These are phyloP conservation scores for Delia radicum DNA, from an alignment of 1,140 invertebrate species.

Conservation along the genomic window DNA sequence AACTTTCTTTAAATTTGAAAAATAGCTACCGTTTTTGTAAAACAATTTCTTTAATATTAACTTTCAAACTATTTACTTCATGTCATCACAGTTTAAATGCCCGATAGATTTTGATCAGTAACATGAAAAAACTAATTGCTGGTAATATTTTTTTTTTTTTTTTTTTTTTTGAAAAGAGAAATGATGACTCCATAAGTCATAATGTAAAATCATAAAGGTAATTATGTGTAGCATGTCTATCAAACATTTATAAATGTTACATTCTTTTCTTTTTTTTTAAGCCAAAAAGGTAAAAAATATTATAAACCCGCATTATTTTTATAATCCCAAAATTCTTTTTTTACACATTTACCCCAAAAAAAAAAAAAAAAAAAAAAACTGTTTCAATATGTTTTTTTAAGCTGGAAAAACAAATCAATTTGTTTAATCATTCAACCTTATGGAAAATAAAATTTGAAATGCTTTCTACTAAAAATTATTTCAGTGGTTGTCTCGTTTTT, in stretches of 20 bases:
- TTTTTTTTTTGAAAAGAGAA: neutral
- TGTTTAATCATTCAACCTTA: neutral
- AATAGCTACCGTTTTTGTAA: no score
- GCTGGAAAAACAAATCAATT: constrained; percentile 21
- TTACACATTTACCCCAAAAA: neutral
- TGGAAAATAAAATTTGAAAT: neutral
- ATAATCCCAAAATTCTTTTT: neutral
- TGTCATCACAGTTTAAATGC: neutral
- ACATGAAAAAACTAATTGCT: neutral
- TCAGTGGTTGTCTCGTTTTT: neutral
- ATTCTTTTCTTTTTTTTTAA: no score
- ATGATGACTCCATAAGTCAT: constrained; percentile 11
- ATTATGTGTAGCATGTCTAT: neutral
- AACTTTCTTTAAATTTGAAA: no score
- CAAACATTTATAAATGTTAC: neutral
- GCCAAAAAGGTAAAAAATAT: neutral
- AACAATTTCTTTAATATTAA: neutral
- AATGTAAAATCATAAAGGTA: no score
- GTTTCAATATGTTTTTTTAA: neutral
- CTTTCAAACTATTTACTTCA: neutral
- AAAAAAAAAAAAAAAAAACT: no score
- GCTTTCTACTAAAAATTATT: neutral
- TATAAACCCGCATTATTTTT: neutral
- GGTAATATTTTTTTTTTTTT: neutral
- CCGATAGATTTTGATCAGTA: neutral